These are phyloP conservation scores for Holacanthus passer DNA, from an alignment of 2,113 vertebrate genomes.

Conservation along the genomic window DNA sequence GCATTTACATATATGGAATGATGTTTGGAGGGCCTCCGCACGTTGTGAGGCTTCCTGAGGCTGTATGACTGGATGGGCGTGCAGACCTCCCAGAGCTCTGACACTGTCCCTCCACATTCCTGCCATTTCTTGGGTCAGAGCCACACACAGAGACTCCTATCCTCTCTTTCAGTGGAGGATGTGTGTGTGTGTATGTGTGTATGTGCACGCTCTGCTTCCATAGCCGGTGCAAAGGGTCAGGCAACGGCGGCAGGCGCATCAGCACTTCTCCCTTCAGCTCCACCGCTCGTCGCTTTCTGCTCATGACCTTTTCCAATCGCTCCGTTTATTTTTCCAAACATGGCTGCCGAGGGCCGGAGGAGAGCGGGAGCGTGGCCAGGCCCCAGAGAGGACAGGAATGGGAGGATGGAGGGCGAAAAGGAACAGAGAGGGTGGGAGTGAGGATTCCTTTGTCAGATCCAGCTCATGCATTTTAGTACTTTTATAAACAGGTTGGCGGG, in stretches of 20 bases:
- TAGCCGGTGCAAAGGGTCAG: conserved; percentile 37
- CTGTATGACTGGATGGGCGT: neutral
- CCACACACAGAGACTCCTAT: conserved; percentile 27
- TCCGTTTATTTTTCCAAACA: conserved; percentile 75
- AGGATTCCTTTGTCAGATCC: conserved; percentile 60
- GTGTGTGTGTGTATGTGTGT: conserved; percentile 1
- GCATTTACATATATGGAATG: conserved; percentile 3
- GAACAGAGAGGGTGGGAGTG: conserved; percentile 25
- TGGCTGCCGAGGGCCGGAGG: conserved; percentile 41
- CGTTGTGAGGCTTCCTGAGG: neutral
- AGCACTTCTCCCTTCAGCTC: conserved; percentile 36
- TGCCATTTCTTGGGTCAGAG: conserved; percentile 60
- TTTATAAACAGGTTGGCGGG: conserved; percentile 58
- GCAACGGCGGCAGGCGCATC: conserved; percentile 38
- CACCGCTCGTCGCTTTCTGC: conserved; percentile 29
- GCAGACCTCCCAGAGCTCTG: conserved; percentile 61
- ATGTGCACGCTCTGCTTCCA: conserved; percentile 30
- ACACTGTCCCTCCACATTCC: conserved; percentile 63
- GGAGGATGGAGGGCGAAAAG: conserved; percentile 29
- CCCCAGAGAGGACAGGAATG: conserved; percentile 50
- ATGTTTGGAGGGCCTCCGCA: conserved; percentile 11
- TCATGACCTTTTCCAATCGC: conserved; percentile 36
- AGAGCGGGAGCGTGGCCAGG: conserved; percentile 51
- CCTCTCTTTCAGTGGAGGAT: conserved; percentile 20
- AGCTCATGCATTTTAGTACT: conserved; percentile 57